Evolutionary conservation across 2,888 invertebrate genomes (phyloP).

Genomic region (Erebia palarica): DNA sequence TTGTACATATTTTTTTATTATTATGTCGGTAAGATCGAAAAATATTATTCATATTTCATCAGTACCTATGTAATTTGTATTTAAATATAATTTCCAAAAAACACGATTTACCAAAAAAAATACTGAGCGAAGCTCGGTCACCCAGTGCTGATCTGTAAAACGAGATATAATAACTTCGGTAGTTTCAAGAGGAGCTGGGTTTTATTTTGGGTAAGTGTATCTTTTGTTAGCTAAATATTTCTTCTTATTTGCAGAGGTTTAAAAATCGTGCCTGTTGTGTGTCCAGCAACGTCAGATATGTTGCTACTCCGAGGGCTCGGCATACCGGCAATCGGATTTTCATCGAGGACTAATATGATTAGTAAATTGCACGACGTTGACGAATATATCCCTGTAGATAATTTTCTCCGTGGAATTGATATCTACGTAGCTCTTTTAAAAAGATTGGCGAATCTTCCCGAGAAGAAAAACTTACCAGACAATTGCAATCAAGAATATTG

Average conservation of each 20-base stretch:
- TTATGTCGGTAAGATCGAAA: too few relatives aligned
- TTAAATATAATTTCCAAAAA: too few relatives aligned
- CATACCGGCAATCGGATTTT: slow-evolving; percentile 62
- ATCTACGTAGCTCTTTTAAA: slow-evolving; percentile 49
- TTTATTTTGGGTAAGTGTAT: too few relatives aligned
- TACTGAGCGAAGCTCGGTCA: too few relatives aligned
- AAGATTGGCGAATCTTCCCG: slow-evolving; percentile 44
- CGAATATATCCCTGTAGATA: slow-evolving; percentile 58
- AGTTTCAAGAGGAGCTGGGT: too few relatives aligned
- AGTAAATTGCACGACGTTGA: slow-evolving; percentile 51
- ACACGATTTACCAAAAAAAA: too few relatives aligned
- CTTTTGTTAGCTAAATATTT: too few relatives aligned
- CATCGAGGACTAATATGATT: slow-evolving; percentile 52
- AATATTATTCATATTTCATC: too few relatives aligned
- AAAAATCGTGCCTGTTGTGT: slow-evolving; percentile 51
- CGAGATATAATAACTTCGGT: too few relatives aligned
- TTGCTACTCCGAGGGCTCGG: slow-evolving; percentile 53
- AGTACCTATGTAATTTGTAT: too few relatives aligned
- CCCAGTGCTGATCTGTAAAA: too few relatives aligned
- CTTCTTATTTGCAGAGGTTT: slow-evolving; percentile 50
- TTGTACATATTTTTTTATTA: too few relatives aligned
- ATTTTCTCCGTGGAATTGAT: slow-evolving; percentile 58
- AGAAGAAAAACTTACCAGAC: neutral
- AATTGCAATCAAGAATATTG: neutral
- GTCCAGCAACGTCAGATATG: slow-evolving; percentile 63